Base-by-base conservation (phyloP, 2,888 invertebrate genomes). In the Pyralis farinalis region DNA sequence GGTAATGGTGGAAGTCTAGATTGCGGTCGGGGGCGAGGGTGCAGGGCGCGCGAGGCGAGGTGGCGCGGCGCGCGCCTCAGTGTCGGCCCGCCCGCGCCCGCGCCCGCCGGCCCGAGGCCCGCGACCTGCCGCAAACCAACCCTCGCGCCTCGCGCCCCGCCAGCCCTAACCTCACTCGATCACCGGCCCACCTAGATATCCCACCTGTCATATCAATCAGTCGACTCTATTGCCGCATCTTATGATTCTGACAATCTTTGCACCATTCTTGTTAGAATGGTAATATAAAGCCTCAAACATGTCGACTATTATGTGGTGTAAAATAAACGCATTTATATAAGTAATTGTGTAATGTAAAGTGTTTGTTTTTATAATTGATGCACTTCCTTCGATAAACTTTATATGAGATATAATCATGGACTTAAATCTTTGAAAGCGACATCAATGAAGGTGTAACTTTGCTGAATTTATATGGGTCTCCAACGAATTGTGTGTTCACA, bases 71-170 rank as follows among this genome's bases (percentile, higher is more conserved):
- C 83, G 82, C 84, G 79, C 79, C 67, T 80, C 85, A 85, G 87
- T 87, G 81, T 79, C 66, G 79, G 77, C 76, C 77, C 80, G 74
- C 85, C 80, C 83, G 83, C 84, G 78, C 82, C 83, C 83, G 80
- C 83, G 74, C 80, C 79, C 84, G 76, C 81, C 77, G 72, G 78
- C 77, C 63, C 58, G 54, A 51, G 66, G 71, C 69, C 66, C 71
- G 69, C 77, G 77, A 77, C 81, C 77, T 73, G 78, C 79, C 76
- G 75, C 77, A 76, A 71, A 62, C 65, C 66, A 62, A 67, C 64
- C 69, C 67, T 67, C 58, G 63, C 71, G 65, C 60, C 16, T 16
- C 16, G 16, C 16, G 16, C 16, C 63, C 28, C 56, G 55, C 63
- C 58, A 53, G 58, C 65, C 71, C 73, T 81, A 82, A 84, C 81